phyloP scores from a whole-genome alignment of 1,140 invertebrate species.

The Sarcophaga bullata region DNA sequence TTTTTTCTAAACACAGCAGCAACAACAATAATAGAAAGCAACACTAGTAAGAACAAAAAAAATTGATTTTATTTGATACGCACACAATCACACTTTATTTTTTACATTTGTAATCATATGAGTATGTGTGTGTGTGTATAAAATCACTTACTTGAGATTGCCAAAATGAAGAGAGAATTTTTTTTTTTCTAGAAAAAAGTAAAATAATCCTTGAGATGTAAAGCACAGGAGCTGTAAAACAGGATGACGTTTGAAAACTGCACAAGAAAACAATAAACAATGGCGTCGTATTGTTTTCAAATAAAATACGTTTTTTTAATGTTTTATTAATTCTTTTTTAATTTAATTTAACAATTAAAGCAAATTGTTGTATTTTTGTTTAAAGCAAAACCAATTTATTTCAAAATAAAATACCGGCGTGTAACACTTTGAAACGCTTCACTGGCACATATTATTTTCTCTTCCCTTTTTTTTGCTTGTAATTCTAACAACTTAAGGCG shows the following conservation, averaged over 20 bases:
- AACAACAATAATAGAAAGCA: too few relatives aligned
- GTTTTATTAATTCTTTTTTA: background rate
- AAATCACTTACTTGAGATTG: background rate
- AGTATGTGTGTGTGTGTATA: too few relatives aligned
- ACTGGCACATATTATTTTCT: too few relatives aligned
- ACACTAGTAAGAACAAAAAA: background rate
- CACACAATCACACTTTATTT: background rate
- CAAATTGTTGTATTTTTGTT: background rate
- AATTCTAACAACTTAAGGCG: background rate
- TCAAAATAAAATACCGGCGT: too few relatives aligned
- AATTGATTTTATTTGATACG: conserved; percentile 13
- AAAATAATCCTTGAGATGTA: background rate
- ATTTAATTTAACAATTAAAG: background rate
- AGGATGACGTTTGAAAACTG: too few relatives aligned
- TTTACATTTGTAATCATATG: too few relatives aligned
- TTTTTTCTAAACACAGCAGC: too few relatives aligned
- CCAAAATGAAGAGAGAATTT: background rate
- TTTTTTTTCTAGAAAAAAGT: background rate
- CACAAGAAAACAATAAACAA: background rate
- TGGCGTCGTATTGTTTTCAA: conserved; percentile 28
- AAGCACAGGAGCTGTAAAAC: too few relatives aligned
- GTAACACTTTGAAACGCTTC: too few relatives aligned
- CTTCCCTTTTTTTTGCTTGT: too few relatives aligned
- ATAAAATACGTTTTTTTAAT: background rate
- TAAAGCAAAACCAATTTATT: background rate